Conservation (phyloP, 2,888 invertebrate genomes). For the Phymatocera aterrima region DNA sequence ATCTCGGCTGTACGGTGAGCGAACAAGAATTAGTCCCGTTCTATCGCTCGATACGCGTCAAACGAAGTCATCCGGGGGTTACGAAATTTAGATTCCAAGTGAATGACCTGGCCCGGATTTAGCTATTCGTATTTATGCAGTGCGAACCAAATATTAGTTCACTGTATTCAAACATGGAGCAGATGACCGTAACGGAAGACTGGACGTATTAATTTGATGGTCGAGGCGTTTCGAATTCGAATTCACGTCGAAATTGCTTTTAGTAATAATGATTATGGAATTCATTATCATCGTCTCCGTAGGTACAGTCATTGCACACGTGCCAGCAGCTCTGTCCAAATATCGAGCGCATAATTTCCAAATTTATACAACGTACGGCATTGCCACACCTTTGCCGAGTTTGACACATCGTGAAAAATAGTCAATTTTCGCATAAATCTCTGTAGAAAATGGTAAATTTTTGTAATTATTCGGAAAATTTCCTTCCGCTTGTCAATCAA, state of each 20-base stretch:
- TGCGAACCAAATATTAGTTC: neutral
- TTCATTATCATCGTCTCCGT: conserved; percentile 65
- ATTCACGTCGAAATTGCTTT: conserved; percentile 61
- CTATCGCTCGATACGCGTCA: no score
- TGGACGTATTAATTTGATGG: conserved; percentile 58
- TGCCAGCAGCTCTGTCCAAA: neutral
- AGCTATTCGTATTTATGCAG: neutral
- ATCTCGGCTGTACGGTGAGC: no score
- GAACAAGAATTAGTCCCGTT: no score
- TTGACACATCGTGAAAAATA: neutral
- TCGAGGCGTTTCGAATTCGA: conserved; percentile 54
- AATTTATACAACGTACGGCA: neutral
- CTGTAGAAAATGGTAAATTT: no score
- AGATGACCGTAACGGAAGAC: conserved; percentile 39
- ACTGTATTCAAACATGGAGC: neutral
- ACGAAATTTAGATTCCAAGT: no score
- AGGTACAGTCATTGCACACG: neutral
- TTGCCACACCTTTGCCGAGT: neutral
- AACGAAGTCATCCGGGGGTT: no score
- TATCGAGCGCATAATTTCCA: neutral
- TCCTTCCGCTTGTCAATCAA: no score
- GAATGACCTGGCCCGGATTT: neutral
- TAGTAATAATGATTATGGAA: conserved; percentile 64
- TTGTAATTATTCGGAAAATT: no score
- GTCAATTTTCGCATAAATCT: no score